phyloP scores from a whole-genome alignment of 2,113 vertebrate genomes.

The Callaeas wilsoni region DNA sequence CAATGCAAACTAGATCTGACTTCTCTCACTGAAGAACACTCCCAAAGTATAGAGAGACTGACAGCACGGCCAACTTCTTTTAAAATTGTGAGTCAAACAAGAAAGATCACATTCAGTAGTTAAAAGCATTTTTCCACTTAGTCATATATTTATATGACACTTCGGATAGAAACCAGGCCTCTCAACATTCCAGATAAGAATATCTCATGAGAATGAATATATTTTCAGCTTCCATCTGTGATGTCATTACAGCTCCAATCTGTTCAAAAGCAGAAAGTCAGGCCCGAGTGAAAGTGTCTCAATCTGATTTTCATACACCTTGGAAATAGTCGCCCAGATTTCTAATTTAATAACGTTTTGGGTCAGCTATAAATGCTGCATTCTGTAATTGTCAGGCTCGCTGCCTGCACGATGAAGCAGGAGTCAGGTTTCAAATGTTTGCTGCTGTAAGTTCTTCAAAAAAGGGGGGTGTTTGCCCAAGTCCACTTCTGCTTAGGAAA shows the following conservation, averaged over 20 bases:
- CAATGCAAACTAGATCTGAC: not conserved
- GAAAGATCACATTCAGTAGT: not conserved
- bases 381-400: not conserved
- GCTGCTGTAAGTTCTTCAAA: accelerated
- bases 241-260: constrained; percentile 38
- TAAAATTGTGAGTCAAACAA: not conserved
- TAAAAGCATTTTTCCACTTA: not conserved
- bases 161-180: not conserved
- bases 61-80: not conserved
- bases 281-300: not conserved
- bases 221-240: constrained; percentile 45
- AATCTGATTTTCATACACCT: not conserved
- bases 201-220: constrained; percentile 14
- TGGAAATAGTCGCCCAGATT: not conserved
- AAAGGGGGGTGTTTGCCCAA: not conserved
- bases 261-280: constrained; percentile 10
- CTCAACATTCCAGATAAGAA: not conserved
- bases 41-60: not conserved
- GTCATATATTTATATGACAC: not conserved
- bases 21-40: not conserved
- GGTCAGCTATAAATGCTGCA: not conserved
- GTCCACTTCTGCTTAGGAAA: not conserved
- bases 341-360: not conserved
- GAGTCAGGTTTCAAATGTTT: not conserved
- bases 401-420: not conserved